Percentiles rank a stretch among this genome's conserved stretches.
These are phyloP conservation scores for Oligia latruncula DNA, from an alignment of 2,888 invertebrate species.

Conservation along the genomic window DNA sequence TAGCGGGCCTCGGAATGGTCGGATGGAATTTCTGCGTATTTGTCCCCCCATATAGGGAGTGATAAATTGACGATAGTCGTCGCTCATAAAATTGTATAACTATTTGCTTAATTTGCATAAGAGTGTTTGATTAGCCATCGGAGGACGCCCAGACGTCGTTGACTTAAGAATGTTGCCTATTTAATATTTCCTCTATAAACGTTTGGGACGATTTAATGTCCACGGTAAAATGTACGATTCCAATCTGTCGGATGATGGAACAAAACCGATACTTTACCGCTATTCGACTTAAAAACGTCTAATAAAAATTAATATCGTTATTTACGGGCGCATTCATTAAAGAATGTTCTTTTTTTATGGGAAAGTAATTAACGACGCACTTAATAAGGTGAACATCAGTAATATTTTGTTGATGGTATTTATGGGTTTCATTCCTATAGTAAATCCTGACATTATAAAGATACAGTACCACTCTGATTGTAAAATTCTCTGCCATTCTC, in stretches of 20 bases:
- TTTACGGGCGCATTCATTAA: slow-evolving; percentile 78
- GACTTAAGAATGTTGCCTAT: slow-evolving; percentile 80
- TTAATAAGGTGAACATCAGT: slow-evolving; percentile 70
- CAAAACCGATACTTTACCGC: slow-evolving; percentile 79
- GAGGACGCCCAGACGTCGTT: slow-evolving; percentile 75
- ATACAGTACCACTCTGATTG: not conserved
- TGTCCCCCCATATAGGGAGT: slow-evolving; percentile 76
- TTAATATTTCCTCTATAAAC: slow-evolving; percentile 82
- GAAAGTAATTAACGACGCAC: slow-evolving; percentile 75
- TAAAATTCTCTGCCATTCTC: slow-evolving; percentile 21
- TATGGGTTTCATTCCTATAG: slow-evolving; percentile 27
- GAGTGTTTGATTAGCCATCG: slow-evolving; percentile 79
- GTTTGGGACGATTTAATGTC: slow-evolving; percentile 77
- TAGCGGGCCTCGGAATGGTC: slow-evolving; percentile 72
- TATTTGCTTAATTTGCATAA: slow-evolving; percentile 85
- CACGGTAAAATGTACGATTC: slow-evolving; percentile 77
- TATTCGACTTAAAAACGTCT: slow-evolving; percentile 80
- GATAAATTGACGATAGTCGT: slow-evolving; percentile 80
- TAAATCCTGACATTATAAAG: slow-evolving; percentile 14
- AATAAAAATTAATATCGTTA: slow-evolving; percentile 81
- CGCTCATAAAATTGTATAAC: slow-evolving; percentile 82
- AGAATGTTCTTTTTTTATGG: slow-evolving; percentile 72
- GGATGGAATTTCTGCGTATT: slow-evolving; percentile 76
- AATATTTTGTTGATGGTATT: slow-evolving; percentile 52
- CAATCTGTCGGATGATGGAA: slow-evolving; percentile 76